phyloP scores from a whole-genome alignment of 2,797 vertebrate genomes.

The Amphiprion clarkii region DNA sequence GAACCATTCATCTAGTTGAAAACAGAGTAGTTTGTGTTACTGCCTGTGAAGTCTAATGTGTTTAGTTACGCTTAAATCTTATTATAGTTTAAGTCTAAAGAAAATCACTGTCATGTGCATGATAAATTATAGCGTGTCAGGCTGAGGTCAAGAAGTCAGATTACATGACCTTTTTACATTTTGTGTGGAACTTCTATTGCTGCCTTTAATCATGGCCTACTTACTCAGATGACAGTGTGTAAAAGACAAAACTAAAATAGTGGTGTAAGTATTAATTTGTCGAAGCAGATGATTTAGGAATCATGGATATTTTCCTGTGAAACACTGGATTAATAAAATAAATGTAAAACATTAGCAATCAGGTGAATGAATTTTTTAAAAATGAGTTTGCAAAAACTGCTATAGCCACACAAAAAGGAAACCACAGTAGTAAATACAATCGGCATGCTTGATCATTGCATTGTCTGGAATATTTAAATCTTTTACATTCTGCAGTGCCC shows the following conservation, averaged over 20 bases:
- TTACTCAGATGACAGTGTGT: too few species aligned
- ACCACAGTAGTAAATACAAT: neutral
- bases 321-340: too few species aligned
- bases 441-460: too few species aligned
- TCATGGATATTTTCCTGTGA: too few species aligned
- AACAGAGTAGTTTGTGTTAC: neutral
- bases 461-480: too few species aligned
- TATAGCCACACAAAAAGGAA: neutral
- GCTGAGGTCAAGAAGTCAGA: slow-evolving; percentile 24
- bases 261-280: too few species aligned
- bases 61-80: neutral
- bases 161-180: slow-evolving; percentile 11
- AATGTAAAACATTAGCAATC: neutral
- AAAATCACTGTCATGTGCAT: neutral
- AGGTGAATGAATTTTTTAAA: neutral
- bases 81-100: neutral
- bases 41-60: neutral
- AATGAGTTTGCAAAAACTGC: neutral
- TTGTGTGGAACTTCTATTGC: slow-evolving; percentile 3
- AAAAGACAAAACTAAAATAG: too few species aligned
- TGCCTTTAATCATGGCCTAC: neutral
- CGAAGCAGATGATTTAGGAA: too few species aligned
- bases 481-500: too few species aligned
- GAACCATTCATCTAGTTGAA: neutral
- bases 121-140: neutral